A percentile compares a stretch with the other conserved stretches of the same genome.
Conservation (phyloP, 2,797 vertebrate species). For the Arnoldichthys spilopterus region DNA sequence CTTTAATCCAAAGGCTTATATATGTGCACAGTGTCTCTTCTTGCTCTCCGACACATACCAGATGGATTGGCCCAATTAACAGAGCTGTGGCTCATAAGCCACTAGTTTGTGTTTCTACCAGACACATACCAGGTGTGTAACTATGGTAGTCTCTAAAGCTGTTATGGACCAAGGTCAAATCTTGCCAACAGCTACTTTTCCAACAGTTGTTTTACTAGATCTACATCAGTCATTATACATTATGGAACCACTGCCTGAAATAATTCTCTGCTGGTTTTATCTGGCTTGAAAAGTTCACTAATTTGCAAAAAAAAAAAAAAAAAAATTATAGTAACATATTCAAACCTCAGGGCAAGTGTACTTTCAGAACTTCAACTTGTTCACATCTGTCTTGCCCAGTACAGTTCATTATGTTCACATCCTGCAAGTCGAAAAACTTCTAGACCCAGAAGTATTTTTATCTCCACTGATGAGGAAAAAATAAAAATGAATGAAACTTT, state of each 20-base stretch:
- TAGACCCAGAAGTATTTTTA: background rate
- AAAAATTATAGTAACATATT: background rate
- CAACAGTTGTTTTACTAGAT: background rate
- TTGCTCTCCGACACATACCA: background rate
- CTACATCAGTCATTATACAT: background rate
- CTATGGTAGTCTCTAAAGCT: background rate
- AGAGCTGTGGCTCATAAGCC: background rate
- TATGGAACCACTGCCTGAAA: background rate
- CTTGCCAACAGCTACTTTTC: slow-evolving; percentile 24
- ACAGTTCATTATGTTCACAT: slow-evolving; percentile 5
- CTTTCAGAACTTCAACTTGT: background rate
- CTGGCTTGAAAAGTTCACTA: background rate
- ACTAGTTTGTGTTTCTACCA: background rate
- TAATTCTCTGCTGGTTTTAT: background rate
- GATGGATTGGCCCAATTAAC: background rate
- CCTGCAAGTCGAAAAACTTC: background rate
- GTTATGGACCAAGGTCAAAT: slow-evolving; percentile 29
- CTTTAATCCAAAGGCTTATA: no score
- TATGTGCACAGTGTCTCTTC: background rate
- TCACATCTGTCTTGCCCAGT: background rate
- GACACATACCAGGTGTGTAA: slow-evolving; percentile 9
- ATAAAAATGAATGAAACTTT: slow-evolving; percentile 9
- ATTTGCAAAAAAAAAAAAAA: background rate
- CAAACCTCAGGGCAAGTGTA: background rate
- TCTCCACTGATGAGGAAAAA: background rate